Evolutionary conservation across 2,888 invertebrate species (phyloP).

Genomic region (Hemithea aestivaria): DNA sequence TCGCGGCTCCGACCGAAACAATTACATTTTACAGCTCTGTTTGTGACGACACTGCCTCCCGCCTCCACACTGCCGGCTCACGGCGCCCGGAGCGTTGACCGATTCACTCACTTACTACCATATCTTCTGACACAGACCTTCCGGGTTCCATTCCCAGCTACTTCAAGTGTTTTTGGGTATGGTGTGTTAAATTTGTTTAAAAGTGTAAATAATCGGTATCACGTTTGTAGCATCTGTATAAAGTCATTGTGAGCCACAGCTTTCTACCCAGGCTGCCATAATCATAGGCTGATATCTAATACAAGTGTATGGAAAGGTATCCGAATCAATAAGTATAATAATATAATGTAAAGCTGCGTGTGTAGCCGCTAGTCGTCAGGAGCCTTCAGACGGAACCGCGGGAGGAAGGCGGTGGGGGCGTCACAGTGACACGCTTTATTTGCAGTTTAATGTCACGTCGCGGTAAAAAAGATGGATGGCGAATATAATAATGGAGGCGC

Average conservation of each 20-base stretch:
- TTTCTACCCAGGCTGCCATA: too few species aligned
- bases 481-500: slow-evolving; percentile 46
- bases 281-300: too few species aligned
- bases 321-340: too few species aligned
- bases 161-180: too few species aligned
- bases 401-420: slow-evolving; percentile 35
- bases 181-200: too few species aligned
- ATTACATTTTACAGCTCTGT: slow-evolving; percentile 24
- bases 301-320: too few species aligned
- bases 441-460: slow-evolving; percentile 48
- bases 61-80: not conserved
- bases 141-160: too few species aligned
- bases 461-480: slow-evolving; percentile 48
- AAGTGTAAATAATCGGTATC: too few species aligned
- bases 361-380: slow-evolving; percentile 7
- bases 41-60: slow-evolving; percentile 5
- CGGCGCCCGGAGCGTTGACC: not conserved
- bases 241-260: too few species aligned
- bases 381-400: slow-evolving; percentile 20
- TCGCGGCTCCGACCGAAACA: slow-evolving; percentile 19
- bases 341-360: too few species aligned
- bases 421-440: slow-evolving; percentile 46
- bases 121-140: too few species aligned
- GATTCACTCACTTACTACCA: slow-evolving; percentile 4
- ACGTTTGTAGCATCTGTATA: too few species aligned